phyloP scores from a whole-genome alignment of 2,797 vertebrate genomes.

The Muraenolepis orangiensis region DNA sequence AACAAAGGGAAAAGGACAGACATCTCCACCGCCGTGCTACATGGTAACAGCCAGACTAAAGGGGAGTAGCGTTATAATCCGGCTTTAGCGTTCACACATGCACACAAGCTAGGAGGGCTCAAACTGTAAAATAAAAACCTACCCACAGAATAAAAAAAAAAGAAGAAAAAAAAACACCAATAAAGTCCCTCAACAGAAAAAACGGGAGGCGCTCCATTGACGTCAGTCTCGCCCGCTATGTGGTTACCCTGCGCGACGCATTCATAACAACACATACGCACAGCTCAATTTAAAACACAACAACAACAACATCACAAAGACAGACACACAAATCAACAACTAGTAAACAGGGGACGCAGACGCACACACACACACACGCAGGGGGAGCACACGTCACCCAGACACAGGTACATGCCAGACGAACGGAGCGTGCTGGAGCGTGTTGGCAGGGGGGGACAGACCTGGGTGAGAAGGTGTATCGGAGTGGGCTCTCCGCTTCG shows the following conservation, averaged over 20 bases:
- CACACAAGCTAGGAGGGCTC: conserved; percentile 57
- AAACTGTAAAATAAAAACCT: conserved; percentile 56
- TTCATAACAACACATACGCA: conserved; percentile 39
- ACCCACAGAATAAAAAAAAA: conserved; percentile 62
- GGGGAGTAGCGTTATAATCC: conserved; percentile 41
- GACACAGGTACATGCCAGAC: conserved; percentile 79
- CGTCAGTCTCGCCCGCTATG: conserved; percentile 59
- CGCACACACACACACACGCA: conserved; percentile 31
- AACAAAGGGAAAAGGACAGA: conserved; percentile 36
- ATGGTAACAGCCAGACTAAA: conserved; percentile 43
- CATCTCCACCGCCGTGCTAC: conserved; percentile 58
- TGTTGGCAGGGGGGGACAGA: conserved; percentile 85
- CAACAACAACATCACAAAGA: conserved; percentile 48
- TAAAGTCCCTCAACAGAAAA: conserved; percentile 68
- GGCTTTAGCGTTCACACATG: conserved; percentile 58
- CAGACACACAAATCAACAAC: conserved; percentile 50
- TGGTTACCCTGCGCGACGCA: conserved; percentile 52
- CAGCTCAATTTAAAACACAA: conserved; percentile 47
- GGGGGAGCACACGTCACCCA: conserved; percentile 65
- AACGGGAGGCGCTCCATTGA: conserved; percentile 67
- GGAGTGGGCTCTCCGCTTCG: conserved; percentile 96
- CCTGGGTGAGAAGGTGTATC: conserved; percentile 95
- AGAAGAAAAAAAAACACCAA: conserved; percentile 59
- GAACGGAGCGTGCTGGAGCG: conserved; percentile 73
- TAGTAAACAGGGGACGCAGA: not conserved